Evolutionary conservation across 1,140 invertebrate genomes (phyloP).

Genomic region (Lucilia sericata): DNA sequence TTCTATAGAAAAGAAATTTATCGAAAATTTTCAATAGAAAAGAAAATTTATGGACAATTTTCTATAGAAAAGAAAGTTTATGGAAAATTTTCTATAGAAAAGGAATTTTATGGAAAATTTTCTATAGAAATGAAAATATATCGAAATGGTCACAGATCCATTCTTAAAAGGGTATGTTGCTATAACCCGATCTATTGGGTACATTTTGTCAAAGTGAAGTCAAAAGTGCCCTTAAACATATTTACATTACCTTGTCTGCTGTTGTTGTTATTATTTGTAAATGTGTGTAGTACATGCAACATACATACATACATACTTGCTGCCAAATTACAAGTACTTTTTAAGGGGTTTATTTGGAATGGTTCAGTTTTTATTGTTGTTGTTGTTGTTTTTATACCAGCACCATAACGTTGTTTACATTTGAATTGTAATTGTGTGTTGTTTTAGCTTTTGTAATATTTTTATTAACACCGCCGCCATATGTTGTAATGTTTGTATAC

Average conservation of each 20-base stretch:
- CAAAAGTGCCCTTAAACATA: neutral
- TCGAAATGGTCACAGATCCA: too few relatives aligned
- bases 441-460: neutral
- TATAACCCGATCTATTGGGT: too few relatives aligned
- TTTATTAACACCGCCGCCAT: slow-evolving; percentile 25
- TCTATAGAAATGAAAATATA: too few relatives aligned
- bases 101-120: too few relatives aligned
- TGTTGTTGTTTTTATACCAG: neutral
- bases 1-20: too few relatives aligned
- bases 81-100: too few relatives aligned
- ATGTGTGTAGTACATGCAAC: neutral
- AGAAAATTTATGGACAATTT: too few relatives aligned
- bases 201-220: neutral
- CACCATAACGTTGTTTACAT: neutral
- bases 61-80: too few relatives aligned
- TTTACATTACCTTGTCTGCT: neutral
- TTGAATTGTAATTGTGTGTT: slow-evolving; percentile 1
- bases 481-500: slow-evolving; percentile 2
- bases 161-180: too few relatives aligned
- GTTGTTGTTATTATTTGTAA: neutral
- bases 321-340: neutral
- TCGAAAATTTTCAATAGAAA: too few relatives aligned
- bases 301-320: too few relatives aligned
- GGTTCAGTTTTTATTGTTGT: neutral
- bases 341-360: neutral